phyloP scores from a whole-genome alignment of 1,140 invertebrate species.

The Heliothis virescens region DNA sequence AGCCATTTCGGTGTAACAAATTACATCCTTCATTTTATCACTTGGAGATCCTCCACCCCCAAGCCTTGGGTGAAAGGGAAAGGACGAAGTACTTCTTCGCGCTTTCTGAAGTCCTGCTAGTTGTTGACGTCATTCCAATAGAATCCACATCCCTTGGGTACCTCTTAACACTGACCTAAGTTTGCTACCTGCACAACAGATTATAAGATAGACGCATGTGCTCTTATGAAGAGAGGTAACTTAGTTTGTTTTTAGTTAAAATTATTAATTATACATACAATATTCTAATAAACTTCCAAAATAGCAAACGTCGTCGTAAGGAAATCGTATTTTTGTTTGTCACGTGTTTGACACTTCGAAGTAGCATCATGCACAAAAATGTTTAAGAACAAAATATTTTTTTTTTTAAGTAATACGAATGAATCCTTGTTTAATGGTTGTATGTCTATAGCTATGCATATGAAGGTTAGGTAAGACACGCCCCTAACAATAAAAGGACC shows the following conservation, averaged over 20 bases:
- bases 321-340: background rate
- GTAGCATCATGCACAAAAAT: slow-evolving; percentile 39
- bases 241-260: background rate
- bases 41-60: slow-evolving; percentile 31
- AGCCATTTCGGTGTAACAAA: slow-evolving; percentile 60
- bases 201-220: background rate
- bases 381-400: background rate
- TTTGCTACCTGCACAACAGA: background rate
- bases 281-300: background rate
- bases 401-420: background rate
- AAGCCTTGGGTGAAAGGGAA: slow-evolving; percentile 57
- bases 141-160: slow-evolving; percentile 82
- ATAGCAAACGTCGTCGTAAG: no score
- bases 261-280: background rate
- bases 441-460: background rate
- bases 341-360: background rate
- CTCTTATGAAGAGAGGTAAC: no score
- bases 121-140: slow-evolving; percentile 86
- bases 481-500: slow-evolving; percentile 50
- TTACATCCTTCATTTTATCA: slow-evolving; percentile 47
- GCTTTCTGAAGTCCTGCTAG: slow-evolving; percentile 77
- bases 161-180: slow-evolving; percentile 67
- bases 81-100: slow-evolving; percentile 63
- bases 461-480: slow-evolving; percentile 47
- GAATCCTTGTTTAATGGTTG: no score